Evolutionary conservation across 2,888 invertebrate species (phyloP), one percentile per base, ranked within the genome.

Genomic region (Stenodema calcarata): DNA sequence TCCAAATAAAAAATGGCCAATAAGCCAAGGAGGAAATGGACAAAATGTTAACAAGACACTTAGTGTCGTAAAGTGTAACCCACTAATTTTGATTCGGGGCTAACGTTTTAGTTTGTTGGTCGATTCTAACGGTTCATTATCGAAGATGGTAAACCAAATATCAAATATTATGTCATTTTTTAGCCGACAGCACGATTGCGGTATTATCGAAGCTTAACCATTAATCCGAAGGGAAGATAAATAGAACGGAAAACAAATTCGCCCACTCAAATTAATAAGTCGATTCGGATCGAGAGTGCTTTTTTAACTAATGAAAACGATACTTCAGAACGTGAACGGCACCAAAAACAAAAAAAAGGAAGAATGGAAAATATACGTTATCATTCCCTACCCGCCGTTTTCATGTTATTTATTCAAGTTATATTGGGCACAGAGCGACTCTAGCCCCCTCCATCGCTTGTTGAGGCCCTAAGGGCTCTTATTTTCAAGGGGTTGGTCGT

Each of bases 281-380:
- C 7, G 23, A 62, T 62, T 47, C 16, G 47, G 47, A 47, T 12
- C 18, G 62, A 23, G 23, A 18, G 27, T 0, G 62, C 0, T 62
- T 73, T 80, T 82, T 82, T 82, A 82, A 35, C 69, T 35, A 82
- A 82, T 82, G 69, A 82, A 82, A 82, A 69, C 82, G 69, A 82
- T 82, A 82, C 69, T 69, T 62, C 30, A 42, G 41, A 16, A 18
- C 50, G 54, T 12, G 50, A 27, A 27, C 16, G 27, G 2, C 47
- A n/a, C 12, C 6, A 35, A 16, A 41, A 69, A 69, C 12, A 14
- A 35, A 16, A 41, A 69, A 69, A 54, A 69, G n/a, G 41, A n/a
- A 12, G 69, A n/a, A n/a, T n/a, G 35, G 1, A 82, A 82, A 82
- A 82, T 82, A 82, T 82, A 30, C 62, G 69, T 82, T 82, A 62